A percentile compares a stretch with the other conserved stretches of the same genome.
Conservation (phyloP, 2,888 invertebrate genomes). For the Cheilosia pagana region DNA sequence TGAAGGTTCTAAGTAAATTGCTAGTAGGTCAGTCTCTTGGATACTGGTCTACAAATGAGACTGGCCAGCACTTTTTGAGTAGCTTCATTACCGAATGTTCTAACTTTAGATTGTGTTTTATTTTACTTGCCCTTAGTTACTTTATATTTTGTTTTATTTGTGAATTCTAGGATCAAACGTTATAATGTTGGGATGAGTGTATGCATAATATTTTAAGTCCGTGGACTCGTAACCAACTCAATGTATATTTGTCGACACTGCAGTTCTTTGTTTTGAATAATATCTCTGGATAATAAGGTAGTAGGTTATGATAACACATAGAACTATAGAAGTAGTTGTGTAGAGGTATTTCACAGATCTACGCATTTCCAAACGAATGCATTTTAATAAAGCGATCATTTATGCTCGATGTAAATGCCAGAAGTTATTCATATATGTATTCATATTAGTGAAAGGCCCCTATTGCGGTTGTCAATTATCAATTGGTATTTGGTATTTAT, state of each 20-base stretch:
- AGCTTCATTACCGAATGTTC: not conserved
- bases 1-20: too few relatives aligned
- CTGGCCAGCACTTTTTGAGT: not conserved
- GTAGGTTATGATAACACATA: constrained; percentile 12
- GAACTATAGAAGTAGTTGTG: constrained; percentile 1
- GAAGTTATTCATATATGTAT: too few relatives aligned
- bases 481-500: too few relatives aligned
- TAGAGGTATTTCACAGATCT: not conserved
- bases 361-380: too few relatives aligned
- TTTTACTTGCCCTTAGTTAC: constrained; percentile 31
- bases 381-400: not conserved
- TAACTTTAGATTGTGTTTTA: not conserved
- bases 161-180: constrained; percentile 61
- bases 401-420: not conserved
- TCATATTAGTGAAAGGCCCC: too few relatives aligned
- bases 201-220: not conserved
- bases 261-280: constrained; percentile 19
- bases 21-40: too few relatives aligned
- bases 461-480: too few relatives aligned
- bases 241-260: not conserved
- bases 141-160: constrained; percentile 42
- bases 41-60: not conserved
- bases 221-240: not conserved
- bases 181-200: constrained; percentile 53
- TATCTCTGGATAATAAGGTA: constrained; percentile 43